Percentiles rank a stretch among this genome's conserved stretches.
Conservation (phyloP, 1,140 invertebrate genomes). For the Archegozetes longisetosus region DNA sequence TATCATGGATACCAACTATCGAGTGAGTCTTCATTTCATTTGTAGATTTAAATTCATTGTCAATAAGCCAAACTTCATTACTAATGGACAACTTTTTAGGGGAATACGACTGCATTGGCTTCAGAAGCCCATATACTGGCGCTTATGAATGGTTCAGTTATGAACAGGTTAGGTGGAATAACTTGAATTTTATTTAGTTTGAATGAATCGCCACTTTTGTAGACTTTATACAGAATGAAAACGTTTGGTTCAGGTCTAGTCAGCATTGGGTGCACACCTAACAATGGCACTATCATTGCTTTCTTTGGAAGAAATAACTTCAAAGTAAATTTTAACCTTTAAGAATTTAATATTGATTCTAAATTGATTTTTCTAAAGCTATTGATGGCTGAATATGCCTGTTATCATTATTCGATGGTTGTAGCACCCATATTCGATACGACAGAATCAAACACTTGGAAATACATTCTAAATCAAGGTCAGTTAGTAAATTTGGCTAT, state of each 20-base stretch:
- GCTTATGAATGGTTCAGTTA: conserved; percentile 15
- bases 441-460: conserved; percentile 79
- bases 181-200: not conserved
- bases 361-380: conserved; percentile 17
- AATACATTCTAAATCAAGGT: conserved; percentile 55
- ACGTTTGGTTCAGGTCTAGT: conserved; percentile 11
- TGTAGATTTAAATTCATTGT: not conserved
- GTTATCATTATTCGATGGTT: conserved; percentile 47
- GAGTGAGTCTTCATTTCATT: not conserved
- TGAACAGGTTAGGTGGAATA: conserved; percentile 4
- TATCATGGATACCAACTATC: conserved; percentile 10
- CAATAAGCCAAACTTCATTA: not conserved
- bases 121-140: conserved; percentile 4
- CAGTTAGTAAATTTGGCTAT: too few species aligned
- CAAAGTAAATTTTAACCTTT: not conserved
- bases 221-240: conserved; percentile 8
- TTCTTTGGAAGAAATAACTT: conserved; percentile 9
- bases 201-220: not conserved
- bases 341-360: not conserved
- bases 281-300: conserved; percentile 8
- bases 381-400: conserved; percentile 53
- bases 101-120: conserved; percentile 9
- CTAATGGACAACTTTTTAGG: not conserved
- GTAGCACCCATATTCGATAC: conserved; percentile 14
- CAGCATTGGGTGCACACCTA: conserved; percentile 5